Conservation (phyloP, 2,113 vertebrate genomes). For the Clupea harengus region DNA sequence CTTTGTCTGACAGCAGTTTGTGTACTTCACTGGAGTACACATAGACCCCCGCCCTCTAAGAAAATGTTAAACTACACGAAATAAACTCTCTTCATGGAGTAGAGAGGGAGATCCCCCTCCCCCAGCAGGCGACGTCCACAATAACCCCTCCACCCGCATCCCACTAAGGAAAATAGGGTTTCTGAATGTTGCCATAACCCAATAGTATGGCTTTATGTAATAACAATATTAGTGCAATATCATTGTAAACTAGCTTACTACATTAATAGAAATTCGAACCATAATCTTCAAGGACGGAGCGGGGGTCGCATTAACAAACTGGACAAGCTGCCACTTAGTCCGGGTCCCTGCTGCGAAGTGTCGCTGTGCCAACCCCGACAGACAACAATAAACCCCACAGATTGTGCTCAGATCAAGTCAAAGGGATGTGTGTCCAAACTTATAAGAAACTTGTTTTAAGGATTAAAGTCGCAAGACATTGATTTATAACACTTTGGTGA, state of each 20-base stretch:
- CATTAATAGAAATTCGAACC: not conserved
- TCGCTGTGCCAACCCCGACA: not conserved
- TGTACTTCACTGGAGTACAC: not conserved
- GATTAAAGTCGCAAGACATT: no score
- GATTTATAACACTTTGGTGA: no score
- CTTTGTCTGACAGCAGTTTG: not conserved
- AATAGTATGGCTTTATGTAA: no score
- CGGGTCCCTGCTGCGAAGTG: not conserved
- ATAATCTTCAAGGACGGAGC: not conserved
- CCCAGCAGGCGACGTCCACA: no score
- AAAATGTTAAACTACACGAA: no score
- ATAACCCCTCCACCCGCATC: no score
- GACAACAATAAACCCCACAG: not conserved
- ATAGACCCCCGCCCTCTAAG: not conserved
- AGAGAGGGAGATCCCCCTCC: no score
- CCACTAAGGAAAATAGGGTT: no score
- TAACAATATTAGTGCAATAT: not conserved
- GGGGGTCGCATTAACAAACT: not conserved
- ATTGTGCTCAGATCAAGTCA: not conserved
- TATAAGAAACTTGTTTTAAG: not conserved
- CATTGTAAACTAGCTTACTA: not conserved
- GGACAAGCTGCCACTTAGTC: not conserved
- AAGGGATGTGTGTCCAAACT: not conserved
- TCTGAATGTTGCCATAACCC: no score
- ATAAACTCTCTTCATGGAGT: no score